These are phyloP conservation scores for Phalera bucephala DNA, from an alignment of 2,888 invertebrate genomes.

Conservation along the genomic window DNA sequence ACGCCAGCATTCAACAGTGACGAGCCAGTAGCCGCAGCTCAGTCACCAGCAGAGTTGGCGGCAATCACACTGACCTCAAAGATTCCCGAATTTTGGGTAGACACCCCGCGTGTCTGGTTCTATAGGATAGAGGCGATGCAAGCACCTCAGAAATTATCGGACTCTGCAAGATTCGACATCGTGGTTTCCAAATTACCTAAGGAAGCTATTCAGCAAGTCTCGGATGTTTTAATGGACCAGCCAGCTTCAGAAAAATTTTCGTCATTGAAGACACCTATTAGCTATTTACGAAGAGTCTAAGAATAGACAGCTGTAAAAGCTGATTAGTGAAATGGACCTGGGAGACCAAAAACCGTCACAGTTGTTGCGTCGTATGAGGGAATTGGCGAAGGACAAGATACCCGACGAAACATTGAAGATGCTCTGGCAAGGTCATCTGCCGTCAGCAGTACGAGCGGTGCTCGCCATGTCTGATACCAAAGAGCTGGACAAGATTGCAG, in stretches of 20 bases:
- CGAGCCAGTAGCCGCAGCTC: no score
- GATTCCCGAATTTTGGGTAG: neutral
- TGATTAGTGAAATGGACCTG: no score
- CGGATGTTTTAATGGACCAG: neutral
- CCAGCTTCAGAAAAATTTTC: neutral
- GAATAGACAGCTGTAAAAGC: neutral
- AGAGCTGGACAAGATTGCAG: no score
- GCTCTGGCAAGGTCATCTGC: no score
- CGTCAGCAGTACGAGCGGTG: no score
- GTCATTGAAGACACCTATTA: neutral
- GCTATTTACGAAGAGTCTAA: neutral
- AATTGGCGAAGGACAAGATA: no score
- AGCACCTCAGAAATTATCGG: neutral
- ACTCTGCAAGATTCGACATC: neutral
- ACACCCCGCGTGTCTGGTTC: neutral
- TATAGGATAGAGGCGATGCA: neutral
- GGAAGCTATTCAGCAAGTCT: neutral
- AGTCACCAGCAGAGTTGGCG: constrained; percentile 38
- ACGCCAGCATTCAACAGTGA: no score
- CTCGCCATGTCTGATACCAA: no score
- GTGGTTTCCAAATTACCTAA: neutral
- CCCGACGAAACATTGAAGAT: no score
- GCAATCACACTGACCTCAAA: no score
- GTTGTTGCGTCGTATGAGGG: no score
- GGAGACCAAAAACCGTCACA: no score